A percentile compares a stretch with the other conserved stretches of the same genome.
Evolutionary conservation across 1,140 invertebrate genomes (phyloP).

Genomic region (Augochlora pura): DNA sequence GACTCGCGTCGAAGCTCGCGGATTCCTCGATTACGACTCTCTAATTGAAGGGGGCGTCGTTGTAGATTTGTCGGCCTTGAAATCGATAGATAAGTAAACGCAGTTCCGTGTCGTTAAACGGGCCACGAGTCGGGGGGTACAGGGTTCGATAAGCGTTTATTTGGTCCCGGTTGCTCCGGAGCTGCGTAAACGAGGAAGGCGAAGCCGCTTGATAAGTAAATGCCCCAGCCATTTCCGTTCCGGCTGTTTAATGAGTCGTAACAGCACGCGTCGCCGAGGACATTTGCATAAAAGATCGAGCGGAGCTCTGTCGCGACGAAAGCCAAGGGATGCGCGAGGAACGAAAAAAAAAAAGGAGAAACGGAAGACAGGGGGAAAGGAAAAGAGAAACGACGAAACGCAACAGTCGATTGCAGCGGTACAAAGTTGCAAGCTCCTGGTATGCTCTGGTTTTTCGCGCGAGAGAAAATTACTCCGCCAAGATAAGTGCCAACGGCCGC

Average conservation of each 20-base stretch:
- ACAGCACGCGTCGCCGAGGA: conserved; percentile 32
- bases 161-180: background rate
- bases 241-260: conserved; percentile 41
- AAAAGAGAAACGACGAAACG: no score
- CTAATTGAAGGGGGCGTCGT: conserved; percentile 1
- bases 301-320: conserved; percentile 10
- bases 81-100: conserved; percentile 34
- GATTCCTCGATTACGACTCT: background rate
- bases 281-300: conserved; percentile 38
- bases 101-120: conserved; percentile 2
- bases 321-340: background rate
- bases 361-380: background rate
- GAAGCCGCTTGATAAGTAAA: conserved; percentile 40
- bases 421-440: no score
- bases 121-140: background rate
- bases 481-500: background rate
- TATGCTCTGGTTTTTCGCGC: background rate
- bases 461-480: background rate
- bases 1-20: no score
- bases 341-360: no score
- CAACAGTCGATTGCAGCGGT: background rate
- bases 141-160: conserved; percentile 35
- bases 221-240: conserved; percentile 23
- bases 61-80: background rate
- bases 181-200: conserved; percentile 32